Conservation (phyloP, 2,797 vertebrate genomes). For the Anas flavirostris region DNA sequence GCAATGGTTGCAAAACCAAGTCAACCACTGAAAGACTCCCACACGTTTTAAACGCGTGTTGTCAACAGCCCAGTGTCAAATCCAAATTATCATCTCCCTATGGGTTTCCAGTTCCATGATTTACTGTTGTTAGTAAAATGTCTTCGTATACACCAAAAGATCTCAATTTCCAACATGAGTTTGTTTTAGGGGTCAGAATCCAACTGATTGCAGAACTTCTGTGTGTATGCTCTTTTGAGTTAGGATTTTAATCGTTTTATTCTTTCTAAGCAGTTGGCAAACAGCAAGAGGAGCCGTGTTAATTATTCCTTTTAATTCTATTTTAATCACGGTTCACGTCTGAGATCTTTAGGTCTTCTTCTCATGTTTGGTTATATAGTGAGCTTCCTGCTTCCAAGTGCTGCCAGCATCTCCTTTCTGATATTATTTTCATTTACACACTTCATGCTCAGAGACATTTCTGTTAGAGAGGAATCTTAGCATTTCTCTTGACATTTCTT, state of each 20-base stretch:
- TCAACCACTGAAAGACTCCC: not conserved
- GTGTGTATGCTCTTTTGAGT: not conserved
- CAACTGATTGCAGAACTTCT: not conserved
- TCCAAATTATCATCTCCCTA: not conserved
- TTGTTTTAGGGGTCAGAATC: not conserved
- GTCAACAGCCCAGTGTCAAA: not conserved
- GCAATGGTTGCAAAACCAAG: not conserved
- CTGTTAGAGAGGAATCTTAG: not conserved
- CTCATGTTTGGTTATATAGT: not conserved
- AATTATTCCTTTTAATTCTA: not conserved
- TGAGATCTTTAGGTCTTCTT: not conserved
- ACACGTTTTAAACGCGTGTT: not conserved
- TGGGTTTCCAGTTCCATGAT: not conserved
- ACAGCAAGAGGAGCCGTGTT: not conserved
- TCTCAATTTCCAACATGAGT: not conserved
- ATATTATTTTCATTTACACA: not conserved
- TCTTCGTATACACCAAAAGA: not conserved
- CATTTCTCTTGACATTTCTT: not conserved
- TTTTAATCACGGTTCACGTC: not conserved
- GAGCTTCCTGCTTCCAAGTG: not conserved
- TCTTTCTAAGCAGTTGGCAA: not conserved
- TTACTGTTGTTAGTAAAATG: not conserved
- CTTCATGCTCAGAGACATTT: not conserved
- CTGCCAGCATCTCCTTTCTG: not conserved
- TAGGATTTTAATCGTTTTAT: not conserved